Base-by-base conservation (phyloP, 2,797 vertebrate genomes). In the Dendrocincla tyrannina region DNA sequence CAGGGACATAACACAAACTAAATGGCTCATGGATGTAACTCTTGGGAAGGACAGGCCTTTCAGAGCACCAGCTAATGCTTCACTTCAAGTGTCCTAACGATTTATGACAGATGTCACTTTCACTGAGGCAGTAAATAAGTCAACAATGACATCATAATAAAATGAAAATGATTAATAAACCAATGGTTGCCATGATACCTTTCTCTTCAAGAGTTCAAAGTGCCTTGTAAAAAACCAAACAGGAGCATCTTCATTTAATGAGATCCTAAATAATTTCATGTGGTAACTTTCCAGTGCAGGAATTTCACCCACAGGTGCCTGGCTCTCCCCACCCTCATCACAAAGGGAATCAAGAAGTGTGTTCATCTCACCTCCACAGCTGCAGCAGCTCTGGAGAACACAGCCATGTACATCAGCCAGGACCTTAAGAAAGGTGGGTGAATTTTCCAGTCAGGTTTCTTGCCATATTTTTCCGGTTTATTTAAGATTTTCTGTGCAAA, bases 371-470 rank as follows among this genome's bases (percentile, higher is more conserved):
- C 98, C 98, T 98, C 97, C 10, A 98, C 94, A 73, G 98, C 98
- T 76, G 98, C 98, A 28, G 98, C 98, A 19, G 98, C 41, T 98
- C 98, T 1, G 98, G 98, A 83, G 96, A 98, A 80, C 98, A 98
- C 50, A 99, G 97, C 59, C 98, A 68, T 52, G 97, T 24, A 98
- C 96, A 10, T 96, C 96, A 85, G 85, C 94, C 42, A 98, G 92
- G 67, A 97, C 97, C 76, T 96, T 98, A 66, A 98, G 88, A 91
- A 98, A 98, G 33, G 97, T 73, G 98, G 97, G 17, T 95, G 77
- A 83, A 98, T 97, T 75, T 97, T 93, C 58, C 98, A 64, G 30
- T 94, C 96, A 25, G 95, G 91, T 89, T 88, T 95, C 76, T 97
- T 97, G 53, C 97, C 96, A 55, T 98, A 98, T 81, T 96, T 97